Percentiles rank a stretch among this genome's conserved stretches.
These are phyloP conservation scores for Therioaphis trifolii DNA, from an alignment of 2,888 invertebrate species.

Conservation along the genomic window DNA sequence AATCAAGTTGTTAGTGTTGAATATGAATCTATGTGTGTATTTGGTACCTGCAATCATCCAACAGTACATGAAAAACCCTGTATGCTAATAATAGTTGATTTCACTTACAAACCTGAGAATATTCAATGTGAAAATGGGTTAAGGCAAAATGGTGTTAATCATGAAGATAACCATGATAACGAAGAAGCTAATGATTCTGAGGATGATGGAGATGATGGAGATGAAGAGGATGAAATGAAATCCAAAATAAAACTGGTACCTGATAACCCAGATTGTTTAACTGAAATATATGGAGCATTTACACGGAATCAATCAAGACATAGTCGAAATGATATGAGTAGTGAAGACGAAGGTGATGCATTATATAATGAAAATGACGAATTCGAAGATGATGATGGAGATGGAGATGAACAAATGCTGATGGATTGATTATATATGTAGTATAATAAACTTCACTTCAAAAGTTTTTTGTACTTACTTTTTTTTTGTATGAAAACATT, in stretches of 20 bases:
- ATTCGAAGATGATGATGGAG: constrained; percentile 52
- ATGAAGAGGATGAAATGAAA: constrained; percentile 49
- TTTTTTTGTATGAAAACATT: background rate
- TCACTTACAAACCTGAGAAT: constrained; percentile 40
- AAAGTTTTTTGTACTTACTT: background rate
- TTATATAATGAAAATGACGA: constrained; percentile 53
- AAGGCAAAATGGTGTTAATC: constrained; percentile 25
- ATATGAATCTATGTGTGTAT: constrained; percentile 52
- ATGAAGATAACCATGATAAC: background rate
- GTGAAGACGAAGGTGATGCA: constrained; percentile 48
- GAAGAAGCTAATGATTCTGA: background rate
- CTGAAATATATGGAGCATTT: constrained; percentile 46
- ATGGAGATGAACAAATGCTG: constrained; percentile 16
- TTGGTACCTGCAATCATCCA: constrained; percentile 57
- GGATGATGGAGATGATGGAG: constrained; percentile 10
- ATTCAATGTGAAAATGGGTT: background rate
- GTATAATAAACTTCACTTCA: background rate
- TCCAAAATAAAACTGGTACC: constrained; percentile 58
- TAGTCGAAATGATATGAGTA: constrained; percentile 25
- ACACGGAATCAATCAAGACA: constrained; percentile 48
- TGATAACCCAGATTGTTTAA: constrained; percentile 34
- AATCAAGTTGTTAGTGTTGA: constrained; percentile 50
- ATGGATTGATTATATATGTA: constrained; percentile 5
- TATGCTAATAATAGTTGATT: constrained; percentile 50
- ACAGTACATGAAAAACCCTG: constrained; percentile 54